Evolutionary conservation across 1,140 invertebrate species (phyloP).

Genomic region (Ceratosolen fusciceps): DNA sequence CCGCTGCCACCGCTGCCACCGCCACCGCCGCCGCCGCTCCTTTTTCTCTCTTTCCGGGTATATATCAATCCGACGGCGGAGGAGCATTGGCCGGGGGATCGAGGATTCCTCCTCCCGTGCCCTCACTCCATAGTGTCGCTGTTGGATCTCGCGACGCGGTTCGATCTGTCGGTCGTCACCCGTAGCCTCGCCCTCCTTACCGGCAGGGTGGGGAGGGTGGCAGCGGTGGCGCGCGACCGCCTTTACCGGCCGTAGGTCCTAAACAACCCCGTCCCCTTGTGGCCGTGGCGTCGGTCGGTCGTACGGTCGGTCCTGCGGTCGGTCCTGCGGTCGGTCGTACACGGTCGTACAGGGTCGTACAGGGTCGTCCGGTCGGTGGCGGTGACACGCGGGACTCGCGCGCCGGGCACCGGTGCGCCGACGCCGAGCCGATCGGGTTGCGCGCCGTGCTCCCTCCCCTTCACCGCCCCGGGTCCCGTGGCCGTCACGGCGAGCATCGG

Average conservation of each 20-base stretch:
- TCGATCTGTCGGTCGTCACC: background rate
- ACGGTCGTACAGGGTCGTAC: too few relatives aligned
- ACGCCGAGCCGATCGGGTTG: background rate
- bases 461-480: too few relatives aligned
- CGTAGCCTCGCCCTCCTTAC: too few relatives aligned
- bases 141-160: background rate
- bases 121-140: too few relatives aligned
- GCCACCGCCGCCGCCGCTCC: too few relatives aligned
- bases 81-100: too few relatives aligned
- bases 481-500: background rate
- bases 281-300: background rate
- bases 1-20: too few relatives aligned
- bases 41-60: constrained; percentile 31
- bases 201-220: background rate
- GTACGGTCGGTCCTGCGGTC: background rate
- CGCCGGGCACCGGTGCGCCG: background rate
- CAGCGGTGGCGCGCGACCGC: background rate
- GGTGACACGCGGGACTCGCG: too few relatives aligned
- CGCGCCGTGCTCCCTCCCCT: background rate
- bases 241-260: background rate
- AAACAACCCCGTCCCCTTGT: too few relatives aligned
- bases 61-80: constrained; percentile 19
- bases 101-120: background rate
- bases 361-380: too few relatives aligned
- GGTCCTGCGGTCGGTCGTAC: too few relatives aligned